A percentile compares a stretch with the other conserved stretches of the same genome.
Evolutionary conservation across 2,888 invertebrate species (phyloP).

Genomic region (Euphydryas editha): DNA sequence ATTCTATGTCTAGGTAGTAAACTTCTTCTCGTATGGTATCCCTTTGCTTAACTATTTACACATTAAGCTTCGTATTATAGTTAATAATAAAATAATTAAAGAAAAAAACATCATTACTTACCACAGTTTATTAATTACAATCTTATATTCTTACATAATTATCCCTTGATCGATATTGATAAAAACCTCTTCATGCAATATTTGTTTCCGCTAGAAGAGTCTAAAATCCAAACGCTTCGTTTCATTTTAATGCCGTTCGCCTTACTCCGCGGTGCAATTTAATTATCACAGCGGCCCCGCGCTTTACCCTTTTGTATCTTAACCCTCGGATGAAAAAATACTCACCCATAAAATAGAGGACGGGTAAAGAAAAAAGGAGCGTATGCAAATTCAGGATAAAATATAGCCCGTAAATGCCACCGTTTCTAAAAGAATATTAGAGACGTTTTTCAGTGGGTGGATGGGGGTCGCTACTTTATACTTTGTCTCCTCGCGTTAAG

Average conservation of each 20-base stretch:
- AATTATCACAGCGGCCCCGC: constrained; percentile 79
- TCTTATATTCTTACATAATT: too few relatives aligned
- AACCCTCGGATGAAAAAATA: constrained; percentile 83
- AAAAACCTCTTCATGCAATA: background rate
- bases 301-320: constrained; percentile 85
- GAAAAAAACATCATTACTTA: too few relatives aligned
- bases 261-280: constrained; percentile 69
- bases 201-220: background rate
- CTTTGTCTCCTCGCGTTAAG: constrained; percentile 82
- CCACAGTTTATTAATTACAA: too few relatives aligned
- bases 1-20: too few relatives aligned
- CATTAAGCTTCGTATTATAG: too few relatives aligned
- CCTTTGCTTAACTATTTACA: too few relatives aligned
- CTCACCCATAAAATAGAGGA: constrained; percentile 84
- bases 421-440: constrained; percentile 85
- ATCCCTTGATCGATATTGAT: too few relatives aligned
- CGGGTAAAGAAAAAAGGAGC: constrained; percentile 83
- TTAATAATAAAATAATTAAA: too few relatives aligned
- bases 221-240: constrained; percentile 25
- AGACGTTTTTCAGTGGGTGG: constrained; percentile 84
- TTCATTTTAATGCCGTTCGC: constrained; percentile 24
- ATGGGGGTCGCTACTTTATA: constrained; percentile 81
- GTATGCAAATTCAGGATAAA: constrained; percentile 85
- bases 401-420: constrained; percentile 85
- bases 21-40: too few relatives aligned